Conservation (phyloP, 2,888 invertebrate species). For the Cremastinae sp. region DNA sequence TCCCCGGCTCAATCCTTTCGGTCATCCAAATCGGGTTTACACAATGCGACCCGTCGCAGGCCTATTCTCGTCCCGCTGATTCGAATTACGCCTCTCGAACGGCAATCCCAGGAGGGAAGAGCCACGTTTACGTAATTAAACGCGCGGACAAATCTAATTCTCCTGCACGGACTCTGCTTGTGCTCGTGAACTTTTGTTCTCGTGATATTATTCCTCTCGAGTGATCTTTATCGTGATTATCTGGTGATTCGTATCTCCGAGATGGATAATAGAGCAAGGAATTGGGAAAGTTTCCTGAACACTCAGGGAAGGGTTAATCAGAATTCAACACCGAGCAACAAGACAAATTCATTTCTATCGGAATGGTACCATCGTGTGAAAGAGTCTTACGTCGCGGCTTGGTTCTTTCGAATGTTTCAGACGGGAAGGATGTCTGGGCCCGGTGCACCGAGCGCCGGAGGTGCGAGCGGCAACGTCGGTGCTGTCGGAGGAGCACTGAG, state of each 20-base stretch:
- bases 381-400: conserved; percentile 70
- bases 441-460: conserved; percentile 78
- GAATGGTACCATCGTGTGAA: conserved; percentile 69
- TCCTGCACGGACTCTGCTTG: too few relatives aligned
- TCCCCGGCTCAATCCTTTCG: background rate
- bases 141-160: background rate
- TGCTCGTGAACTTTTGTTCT: too few relatives aligned
- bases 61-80: conserved; percentile 9
- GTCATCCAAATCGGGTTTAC: conserved; percentile 11
- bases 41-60: conserved; percentile 5
- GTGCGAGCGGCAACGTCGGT: conserved; percentile 73
- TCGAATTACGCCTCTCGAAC: conserved; percentile 26
- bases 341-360: conserved; percentile 64
- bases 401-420: conserved; percentile 75
- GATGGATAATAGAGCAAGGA: conserved; percentile 44
- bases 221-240: too few relatives aligned
- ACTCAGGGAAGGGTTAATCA: conserved; percentile 12
- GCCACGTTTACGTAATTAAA: conserved; percentile 29
- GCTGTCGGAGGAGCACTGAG: conserved; percentile 84
- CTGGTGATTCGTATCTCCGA: too few relatives aligned
- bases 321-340: conserved; percentile 57
- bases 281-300: conserved; percentile 50
- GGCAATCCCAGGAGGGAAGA: background rate
- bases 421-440: conserved; percentile 69
- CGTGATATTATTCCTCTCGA: too few relatives aligned